Percentiles rank a stretch among this genome's conserved stretches.
These are phyloP conservation scores for Melinopterus prodromus DNA, from an alignment of 2,888 invertebrate genomes.

Conservation along the genomic window DNA sequence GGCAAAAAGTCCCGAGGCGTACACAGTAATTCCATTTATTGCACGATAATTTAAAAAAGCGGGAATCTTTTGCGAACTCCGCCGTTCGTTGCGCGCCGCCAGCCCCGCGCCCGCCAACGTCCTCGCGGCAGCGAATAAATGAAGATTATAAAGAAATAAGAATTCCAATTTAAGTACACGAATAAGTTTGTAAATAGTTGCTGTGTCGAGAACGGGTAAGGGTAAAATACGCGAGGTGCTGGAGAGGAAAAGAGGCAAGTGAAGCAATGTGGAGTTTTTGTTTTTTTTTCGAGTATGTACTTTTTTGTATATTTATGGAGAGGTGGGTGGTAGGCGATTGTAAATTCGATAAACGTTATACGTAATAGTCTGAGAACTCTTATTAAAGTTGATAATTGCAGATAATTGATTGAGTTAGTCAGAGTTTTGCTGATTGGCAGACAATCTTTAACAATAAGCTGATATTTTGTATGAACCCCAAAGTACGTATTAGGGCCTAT, in stretches of 20 bases:
- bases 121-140: slow-evolving; percentile 26
- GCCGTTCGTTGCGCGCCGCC: not conserved
- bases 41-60: slow-evolving; percentile 21
- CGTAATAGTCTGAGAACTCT: no score
- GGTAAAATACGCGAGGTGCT: slow-evolving; percentile 6
- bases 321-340: no score
- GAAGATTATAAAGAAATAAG: slow-evolving; percentile 35
- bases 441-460: no score
- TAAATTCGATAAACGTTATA: no score
- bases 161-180: slow-evolving; percentile 36
- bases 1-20: slow-evolving; percentile 14
- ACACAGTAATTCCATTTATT: slow-evolving; percentile 22
- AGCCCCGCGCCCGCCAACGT: not conserved
- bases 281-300: not conserved
- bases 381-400: no score
- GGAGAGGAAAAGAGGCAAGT: not conserved
- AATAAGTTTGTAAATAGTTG: slow-evolving; percentile 37
- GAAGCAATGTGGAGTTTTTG: not conserved
- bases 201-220: not conserved
- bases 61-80: slow-evolving; percentile 19
- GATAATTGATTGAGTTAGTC: no score
- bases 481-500: no score
- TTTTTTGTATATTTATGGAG: no score
- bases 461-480: no score
- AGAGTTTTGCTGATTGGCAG: no score